Evolutionary conservation across 2,113 vertebrate genomes (phyloP), one percentile per base, ranked within the genome.

Genomic region (Tragelaphus scriptus): DNA sequence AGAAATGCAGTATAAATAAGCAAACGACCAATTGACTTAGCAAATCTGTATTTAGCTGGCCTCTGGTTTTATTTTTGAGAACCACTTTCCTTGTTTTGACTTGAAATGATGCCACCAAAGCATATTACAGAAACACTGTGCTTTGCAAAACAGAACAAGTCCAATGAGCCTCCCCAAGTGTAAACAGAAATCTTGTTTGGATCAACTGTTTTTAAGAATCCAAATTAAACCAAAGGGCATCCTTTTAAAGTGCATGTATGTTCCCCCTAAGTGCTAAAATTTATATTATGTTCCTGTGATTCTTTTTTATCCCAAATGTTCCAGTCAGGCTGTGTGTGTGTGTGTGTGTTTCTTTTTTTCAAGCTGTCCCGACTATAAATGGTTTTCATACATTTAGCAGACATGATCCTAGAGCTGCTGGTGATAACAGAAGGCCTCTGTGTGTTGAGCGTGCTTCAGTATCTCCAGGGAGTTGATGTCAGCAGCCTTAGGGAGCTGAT

Each of bases 161-260:
- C 32, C 58, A 97, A 59, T 81, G 95, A 95, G 79, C 88, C 95
- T 97, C 98, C 94, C 96, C 93, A 93, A 95, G 90, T 85, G 85
- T 95, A 97, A 98, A 98, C 92, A 98, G 94, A 96, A 95, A 13
- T 95, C 88, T 97, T 96, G 87, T 97, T 97, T 97, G 93, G 95
- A 79, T 49, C 95, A 91, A 96, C 94, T 97, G 96, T 97, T 97
- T 87, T 84, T 75, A 96, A 97, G 80, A 93, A 96, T 97, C 98
- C 95, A 51, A 94, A 96, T 77, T 92, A 96, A 98, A 97, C 87
- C 4, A 84, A 81, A 61, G 25, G 40, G 61, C 21, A 15, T 71
- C 92, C 59, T 58, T 81, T 92, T 40, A 95, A 98, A 97, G 85
- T 71, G 75, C 10, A 4, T n/a, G 75, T 7, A 17, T 90, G 88